Percentiles rank a stretch among this genome's conserved stretches.
Conservation (phyloP, 1,140 invertebrate genomes). For the Neuroterus valhalla region DNA sequence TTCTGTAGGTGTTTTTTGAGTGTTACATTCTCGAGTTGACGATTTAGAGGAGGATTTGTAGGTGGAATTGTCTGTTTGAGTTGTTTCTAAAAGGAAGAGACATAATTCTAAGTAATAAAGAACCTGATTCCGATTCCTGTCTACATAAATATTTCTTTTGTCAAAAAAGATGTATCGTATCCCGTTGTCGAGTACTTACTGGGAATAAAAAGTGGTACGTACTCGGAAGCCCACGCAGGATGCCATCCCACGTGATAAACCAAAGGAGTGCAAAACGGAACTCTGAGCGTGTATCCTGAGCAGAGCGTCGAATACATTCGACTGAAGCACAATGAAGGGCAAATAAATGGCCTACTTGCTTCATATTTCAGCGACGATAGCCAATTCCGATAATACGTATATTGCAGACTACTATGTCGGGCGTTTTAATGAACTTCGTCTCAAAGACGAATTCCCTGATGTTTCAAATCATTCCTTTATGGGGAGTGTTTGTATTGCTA, state of each 20-base stretch:
- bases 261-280: constrained; percentile 47
- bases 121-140: constrained; percentile 26
- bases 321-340: constrained; percentile 27
- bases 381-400: constrained; percentile 17
- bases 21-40: not conserved
- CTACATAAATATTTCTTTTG: constrained; percentile 38
- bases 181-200: constrained; percentile 37
- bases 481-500: no score
- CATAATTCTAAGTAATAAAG: constrained; percentile 31
- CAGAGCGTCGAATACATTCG: constrained; percentile 15
- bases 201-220: constrained; percentile 21
- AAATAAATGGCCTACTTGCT: constrained; percentile 49
- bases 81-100: constrained; percentile 11
- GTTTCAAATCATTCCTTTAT: no score
- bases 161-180: constrained; percentile 40
- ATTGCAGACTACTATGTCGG: constrained; percentile 8
- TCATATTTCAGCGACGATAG: constrained; percentile 19
- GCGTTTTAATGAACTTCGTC: constrained; percentile 7
- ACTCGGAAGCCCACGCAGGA: constrained; percentile 42
- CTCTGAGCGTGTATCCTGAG: constrained; percentile 40
- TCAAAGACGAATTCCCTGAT: not conserved
- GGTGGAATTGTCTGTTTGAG: constrained; percentile 13
- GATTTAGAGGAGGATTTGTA: constrained; percentile 4
- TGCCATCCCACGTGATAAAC: constrained; percentile 42
- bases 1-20: no score